A percentile compares a stretch with the other conserved stretches of the same genome.
phyloP scores from a whole-genome alignment of 2,888 invertebrate genomes.

The Reticulitermes lucifugus region DNA sequence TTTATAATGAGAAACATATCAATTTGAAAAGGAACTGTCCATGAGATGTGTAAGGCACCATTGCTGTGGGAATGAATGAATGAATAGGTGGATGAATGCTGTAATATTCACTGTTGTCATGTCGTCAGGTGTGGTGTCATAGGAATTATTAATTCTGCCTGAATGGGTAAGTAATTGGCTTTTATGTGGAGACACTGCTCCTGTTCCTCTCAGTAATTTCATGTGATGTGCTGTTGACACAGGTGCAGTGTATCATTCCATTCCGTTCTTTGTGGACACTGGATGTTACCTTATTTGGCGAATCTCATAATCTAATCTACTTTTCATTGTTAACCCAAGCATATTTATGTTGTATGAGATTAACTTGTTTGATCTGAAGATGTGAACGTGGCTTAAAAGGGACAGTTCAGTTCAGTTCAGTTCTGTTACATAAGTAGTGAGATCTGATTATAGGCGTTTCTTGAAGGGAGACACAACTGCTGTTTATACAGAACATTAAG shows the following conservation, averaged over 20 bases:
- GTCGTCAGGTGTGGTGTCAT: conserved; percentile 37
- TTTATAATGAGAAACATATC: conserved; percentile 47
- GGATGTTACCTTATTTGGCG: conserved; percentile 41
- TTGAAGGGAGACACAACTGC: conserved; percentile 10
- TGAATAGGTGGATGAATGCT: neutral
- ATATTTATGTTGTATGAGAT: neutral
- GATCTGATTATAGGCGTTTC: conserved; percentile 1
- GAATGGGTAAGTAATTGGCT: conserved; percentile 31
- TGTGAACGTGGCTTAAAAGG: neutral
- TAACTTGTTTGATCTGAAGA: neutral
- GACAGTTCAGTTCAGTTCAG: neutral
- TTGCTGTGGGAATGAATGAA: neutral
- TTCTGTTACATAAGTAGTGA: neutral
- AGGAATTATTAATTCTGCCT: conserved; percentile 21
- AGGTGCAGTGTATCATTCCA: conserved; percentile 31
- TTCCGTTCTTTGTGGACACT: conserved; percentile 40
- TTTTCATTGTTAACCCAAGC: neutral
- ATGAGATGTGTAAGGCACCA: conserved; percentile 4
- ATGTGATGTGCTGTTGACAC: conserved; percentile 25
- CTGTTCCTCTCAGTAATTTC: conserved; percentile 20
- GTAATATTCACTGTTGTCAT: neutral
- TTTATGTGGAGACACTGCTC: conserved; percentile 8
- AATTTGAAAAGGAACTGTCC: conserved; percentile 36
- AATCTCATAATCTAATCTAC: conserved; percentile 21
- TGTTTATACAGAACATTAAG: neutral